Evolutionary conservation across 2,113 vertebrate species (phyloP).

Genomic region (Stegastes partitus): DNA sequence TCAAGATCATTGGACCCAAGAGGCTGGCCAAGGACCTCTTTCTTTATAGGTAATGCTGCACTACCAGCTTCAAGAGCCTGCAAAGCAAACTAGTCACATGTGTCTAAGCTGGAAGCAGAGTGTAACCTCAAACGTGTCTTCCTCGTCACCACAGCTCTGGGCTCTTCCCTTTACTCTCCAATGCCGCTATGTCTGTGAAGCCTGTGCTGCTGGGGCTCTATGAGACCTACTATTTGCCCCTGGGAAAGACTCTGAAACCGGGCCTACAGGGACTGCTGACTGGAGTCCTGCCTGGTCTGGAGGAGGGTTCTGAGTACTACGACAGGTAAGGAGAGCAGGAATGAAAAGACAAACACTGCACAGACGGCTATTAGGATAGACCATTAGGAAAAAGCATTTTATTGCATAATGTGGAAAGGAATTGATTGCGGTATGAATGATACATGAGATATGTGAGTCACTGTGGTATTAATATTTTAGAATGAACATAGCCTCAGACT

Average conservation of each 20-base stretch:
- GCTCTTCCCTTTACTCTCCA: slow-evolving; percentile 97
- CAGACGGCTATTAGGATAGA: neutral
- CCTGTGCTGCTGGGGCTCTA: slow-evolving; percentile 95
- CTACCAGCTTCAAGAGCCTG: neutral
- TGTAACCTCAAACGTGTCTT: neutral
- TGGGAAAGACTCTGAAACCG: slow-evolving; percentile 97
- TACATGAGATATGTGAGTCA: slow-evolving; percentile 59
- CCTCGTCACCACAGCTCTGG: slow-evolving; percentile 87
- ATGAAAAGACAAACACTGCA: slow-evolving; percentile 7
- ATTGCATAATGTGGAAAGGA: slow-evolving; percentile 20
- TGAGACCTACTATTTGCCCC: slow-evolving; percentile 96
- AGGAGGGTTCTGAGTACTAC: slow-evolving; percentile 98
- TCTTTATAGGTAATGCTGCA: slow-evolving; percentile 92
- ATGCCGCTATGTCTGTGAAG: slow-evolving; percentile 99
- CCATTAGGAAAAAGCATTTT: slow-evolving; percentile 43
- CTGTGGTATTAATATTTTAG: slow-evolving; percentile 21
- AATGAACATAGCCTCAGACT: slow-evolving; percentile 1
- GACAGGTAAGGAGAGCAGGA: slow-evolving; percentile 88
- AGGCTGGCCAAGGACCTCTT: slow-evolving; percentile 98
- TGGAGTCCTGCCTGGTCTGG: slow-evolving; percentile 95
- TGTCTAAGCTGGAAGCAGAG: neutral
- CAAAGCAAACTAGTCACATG: neutral
- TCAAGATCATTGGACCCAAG: slow-evolving; percentile 99
- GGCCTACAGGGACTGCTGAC: slow-evolving; percentile 96
- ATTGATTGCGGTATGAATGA: slow-evolving; percentile 55